Percentiles rank a stretch among this genome's conserved stretches.
These are phyloP conservation scores for Platygyra sinensis DNA, from an alignment of 64 coral and sea anemone genomes.

Conservation along the genomic window DNA sequence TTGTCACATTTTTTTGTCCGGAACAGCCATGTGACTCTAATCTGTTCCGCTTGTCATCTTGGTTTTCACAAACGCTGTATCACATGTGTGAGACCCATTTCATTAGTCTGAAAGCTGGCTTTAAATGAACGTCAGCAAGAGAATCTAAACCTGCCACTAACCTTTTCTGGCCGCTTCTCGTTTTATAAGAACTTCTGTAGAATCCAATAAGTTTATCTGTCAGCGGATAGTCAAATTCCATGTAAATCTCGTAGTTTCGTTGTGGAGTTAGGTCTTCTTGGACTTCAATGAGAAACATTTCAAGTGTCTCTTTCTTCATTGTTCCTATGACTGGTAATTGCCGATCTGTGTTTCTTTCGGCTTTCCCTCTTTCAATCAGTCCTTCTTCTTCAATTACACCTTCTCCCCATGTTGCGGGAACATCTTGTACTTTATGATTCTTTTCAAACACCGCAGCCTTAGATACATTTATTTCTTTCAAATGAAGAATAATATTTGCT, in stretches of 20 bases:
- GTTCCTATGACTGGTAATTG: conserved; percentile 1
- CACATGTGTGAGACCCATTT: no score
- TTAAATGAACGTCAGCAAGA: background rate
- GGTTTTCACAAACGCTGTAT: no score
- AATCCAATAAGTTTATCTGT: conserved; percentile 70
- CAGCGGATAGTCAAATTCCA: conserved; percentile 59
- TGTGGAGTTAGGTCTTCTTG: conserved; percentile 30
- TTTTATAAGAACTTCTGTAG: conserved; percentile 85
- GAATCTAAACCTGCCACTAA: conserved; percentile 6
- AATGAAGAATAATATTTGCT: conserved; percentile 69
- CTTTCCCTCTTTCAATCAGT: background rate
- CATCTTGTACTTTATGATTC: conserved; percentile 6
- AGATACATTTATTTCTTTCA: conserved; percentile 59
- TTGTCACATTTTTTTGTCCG: no score
- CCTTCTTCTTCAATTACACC: background rate
- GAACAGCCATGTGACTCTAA: no score
- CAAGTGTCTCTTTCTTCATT: conserved; percentile 52
- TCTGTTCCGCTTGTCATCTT: no score
- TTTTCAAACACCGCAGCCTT: conserved; percentile 36
- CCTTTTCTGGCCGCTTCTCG: conserved; percentile 61
- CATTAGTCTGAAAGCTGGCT: no score
- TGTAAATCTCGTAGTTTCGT: conserved; percentile 57
- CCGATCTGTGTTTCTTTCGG: background rate
- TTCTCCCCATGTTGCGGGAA: background rate
- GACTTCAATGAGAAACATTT: conserved; percentile 76